These are phyloP conservation scores for Lytechinus pictus DNA, from an alignment of 35 echinoderm and acorn worm species.

Conservation along the genomic window DNA sequence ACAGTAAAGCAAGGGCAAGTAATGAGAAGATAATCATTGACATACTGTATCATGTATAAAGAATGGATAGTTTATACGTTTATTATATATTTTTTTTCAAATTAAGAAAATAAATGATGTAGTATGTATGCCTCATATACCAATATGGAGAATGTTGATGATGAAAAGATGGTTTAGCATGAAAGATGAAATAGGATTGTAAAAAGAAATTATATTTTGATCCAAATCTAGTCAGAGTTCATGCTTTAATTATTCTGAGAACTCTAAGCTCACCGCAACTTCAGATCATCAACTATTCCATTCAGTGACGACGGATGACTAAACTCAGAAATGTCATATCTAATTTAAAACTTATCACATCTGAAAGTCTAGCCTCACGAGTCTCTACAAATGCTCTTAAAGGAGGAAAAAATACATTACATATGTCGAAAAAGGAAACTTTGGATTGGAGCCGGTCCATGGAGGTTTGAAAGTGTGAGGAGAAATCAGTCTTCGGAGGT, in stretches of 20 bases:
- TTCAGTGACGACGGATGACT: neutral
- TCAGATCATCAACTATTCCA: neutral
- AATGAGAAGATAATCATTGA: too few species aligned
- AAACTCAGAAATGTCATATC: slow-evolving; percentile 2
- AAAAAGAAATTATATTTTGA: neutral
- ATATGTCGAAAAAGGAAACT: neutral
- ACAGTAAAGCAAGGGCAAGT: too few species aligned
- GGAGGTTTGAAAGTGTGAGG: neutral
- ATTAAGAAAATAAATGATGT: too few species aligned
- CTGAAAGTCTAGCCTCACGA: neutral
- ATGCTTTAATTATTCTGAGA: neutral
- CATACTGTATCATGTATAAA: too few species aligned
- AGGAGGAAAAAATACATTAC: slow-evolving; percentile 19
- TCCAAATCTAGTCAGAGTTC: neutral
- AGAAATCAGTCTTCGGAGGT: neutral
- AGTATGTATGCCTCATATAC: neutral
- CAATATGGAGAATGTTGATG: neutral
- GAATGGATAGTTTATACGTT: too few species aligned
- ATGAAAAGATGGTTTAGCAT: neutral
- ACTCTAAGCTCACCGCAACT: neutral
- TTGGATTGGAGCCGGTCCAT: neutral
- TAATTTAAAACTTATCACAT: neutral
- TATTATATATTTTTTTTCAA: too few species aligned
- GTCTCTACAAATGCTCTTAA: neutral
- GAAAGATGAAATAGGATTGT: neutral